Conservation (phyloP, 2,797 vertebrate genomes). For the Arremon aurantiirostris region DNA sequence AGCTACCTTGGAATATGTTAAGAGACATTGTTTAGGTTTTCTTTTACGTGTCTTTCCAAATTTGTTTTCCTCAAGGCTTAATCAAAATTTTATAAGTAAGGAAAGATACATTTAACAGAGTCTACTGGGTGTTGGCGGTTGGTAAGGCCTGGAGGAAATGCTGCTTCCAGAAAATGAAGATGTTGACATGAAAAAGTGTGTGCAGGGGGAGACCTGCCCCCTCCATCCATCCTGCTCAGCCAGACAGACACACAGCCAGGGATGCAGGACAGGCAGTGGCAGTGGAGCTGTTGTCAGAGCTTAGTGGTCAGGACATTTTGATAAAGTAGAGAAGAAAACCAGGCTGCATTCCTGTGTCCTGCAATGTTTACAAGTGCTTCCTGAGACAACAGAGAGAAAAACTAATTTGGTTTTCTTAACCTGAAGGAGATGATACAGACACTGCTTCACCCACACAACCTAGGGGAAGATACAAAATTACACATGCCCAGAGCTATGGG, state of each 20-base stretch:
- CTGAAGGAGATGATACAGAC: background rate
- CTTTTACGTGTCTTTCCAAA: background rate
- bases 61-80: background rate
- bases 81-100: background rate
- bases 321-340: background rate
- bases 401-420: background rate
- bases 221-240: background rate
- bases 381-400: background rate
- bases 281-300: background rate
- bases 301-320: background rate
- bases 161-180: background rate
- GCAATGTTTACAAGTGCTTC: background rate
- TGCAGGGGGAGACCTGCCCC: background rate
- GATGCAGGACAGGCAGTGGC: background rate
- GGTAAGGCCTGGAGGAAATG: background rate
- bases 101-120: background rate
- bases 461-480: background rate
- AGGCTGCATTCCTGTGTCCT: background rate
- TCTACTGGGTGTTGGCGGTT: background rate
- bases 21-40: background rate
- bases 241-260: background rate
- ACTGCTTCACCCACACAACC: background rate
- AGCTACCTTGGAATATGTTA: background rate
- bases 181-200: background rate
- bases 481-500: background rate